phyloP scores from a whole-genome alignment of 2,797 vertebrate genomes.

The Myiothlypis chrysogaster region DNA sequence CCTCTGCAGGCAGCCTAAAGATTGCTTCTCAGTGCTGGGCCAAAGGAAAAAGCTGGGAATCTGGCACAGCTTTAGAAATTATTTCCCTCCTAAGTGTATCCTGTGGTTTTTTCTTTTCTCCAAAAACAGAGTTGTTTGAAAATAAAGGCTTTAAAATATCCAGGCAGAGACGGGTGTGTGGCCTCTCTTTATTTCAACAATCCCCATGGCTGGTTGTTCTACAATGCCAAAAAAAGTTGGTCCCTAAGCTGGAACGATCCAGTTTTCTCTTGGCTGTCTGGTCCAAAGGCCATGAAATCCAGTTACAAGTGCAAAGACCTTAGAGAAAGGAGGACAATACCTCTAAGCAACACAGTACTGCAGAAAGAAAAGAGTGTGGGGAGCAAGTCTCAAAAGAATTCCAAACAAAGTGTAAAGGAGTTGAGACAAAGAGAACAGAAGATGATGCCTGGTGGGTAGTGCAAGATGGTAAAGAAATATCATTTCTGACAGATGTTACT shows the following conservation, averaged over 20 bases:
- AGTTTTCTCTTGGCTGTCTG: neutral
- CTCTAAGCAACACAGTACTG: neutral
- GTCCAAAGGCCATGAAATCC: neutral
- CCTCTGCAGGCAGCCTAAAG: constrained; percentile 12
- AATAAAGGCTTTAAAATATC: constrained; percentile 20
- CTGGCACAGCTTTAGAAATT: constrained; percentile 33
- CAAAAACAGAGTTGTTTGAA: constrained; percentile 5
- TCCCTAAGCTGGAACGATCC: neutral
- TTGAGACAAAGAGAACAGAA: neutral
- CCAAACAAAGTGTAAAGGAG: neutral
- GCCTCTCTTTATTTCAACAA: neutral
- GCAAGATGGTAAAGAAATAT: neutral
- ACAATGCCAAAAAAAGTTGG: neutral
- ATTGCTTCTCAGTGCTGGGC: neutral
- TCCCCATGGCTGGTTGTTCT: neutral
- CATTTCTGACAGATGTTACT: neutral
- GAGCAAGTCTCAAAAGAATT: neutral
- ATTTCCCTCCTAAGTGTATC: constrained; percentile 16
- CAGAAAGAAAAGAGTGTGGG: neutral
- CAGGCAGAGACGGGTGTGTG: neutral
- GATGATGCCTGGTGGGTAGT: neutral
- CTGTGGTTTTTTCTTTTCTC: constrained; percentile 23
- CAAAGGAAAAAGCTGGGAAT: constrained; percentile 6
- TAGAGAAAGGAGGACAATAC: neutral
- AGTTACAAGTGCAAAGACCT: neutral